phyloP scores from a whole-genome alignment of 2,113 vertebrate species.

The Muntiacus muntjak region DNA sequence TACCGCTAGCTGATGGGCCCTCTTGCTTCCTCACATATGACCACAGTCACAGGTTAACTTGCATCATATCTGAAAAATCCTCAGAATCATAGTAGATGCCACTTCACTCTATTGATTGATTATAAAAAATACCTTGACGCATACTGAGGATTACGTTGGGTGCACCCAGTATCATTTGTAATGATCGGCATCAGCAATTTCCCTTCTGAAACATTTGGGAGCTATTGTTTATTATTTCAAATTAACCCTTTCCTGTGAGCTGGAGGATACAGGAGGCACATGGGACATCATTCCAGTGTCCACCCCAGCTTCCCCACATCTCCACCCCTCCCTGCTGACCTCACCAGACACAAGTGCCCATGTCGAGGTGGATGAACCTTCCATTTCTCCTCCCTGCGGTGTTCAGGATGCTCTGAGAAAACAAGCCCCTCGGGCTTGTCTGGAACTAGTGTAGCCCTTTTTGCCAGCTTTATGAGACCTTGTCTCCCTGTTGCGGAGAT shows the following conservation, averaged over 20 bases:
- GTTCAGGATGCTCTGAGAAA: background rate
- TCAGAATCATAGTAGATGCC: background rate
- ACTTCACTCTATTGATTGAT: background rate
- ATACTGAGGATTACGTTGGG: background rate
- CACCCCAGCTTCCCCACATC: too few relatives aligned
- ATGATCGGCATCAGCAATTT: background rate
- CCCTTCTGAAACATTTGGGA: background rate
- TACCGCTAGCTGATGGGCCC: background rate
- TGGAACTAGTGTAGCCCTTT: background rate
- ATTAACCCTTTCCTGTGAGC: background rate
- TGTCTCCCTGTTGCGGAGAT: background rate
- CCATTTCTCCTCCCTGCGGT: background rate
- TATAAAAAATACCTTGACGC: background rate
- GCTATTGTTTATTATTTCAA: background rate
- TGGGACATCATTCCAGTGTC: background rate
- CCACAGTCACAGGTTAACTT: background rate
- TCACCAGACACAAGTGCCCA: background rate
- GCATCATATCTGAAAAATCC: background rate
- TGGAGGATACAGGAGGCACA: background rate
- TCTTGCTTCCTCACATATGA: background rate
- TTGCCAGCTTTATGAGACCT: background rate
- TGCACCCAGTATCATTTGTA: background rate
- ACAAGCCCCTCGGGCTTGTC: background rate
- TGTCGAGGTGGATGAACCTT: background rate
- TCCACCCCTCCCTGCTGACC: fast-evolving